These are phyloP conservation scores for Melanotaenia parkinsoni DNA, from an alignment of 2,797 vertebrate genomes.

Conservation along the genomic window DNA sequence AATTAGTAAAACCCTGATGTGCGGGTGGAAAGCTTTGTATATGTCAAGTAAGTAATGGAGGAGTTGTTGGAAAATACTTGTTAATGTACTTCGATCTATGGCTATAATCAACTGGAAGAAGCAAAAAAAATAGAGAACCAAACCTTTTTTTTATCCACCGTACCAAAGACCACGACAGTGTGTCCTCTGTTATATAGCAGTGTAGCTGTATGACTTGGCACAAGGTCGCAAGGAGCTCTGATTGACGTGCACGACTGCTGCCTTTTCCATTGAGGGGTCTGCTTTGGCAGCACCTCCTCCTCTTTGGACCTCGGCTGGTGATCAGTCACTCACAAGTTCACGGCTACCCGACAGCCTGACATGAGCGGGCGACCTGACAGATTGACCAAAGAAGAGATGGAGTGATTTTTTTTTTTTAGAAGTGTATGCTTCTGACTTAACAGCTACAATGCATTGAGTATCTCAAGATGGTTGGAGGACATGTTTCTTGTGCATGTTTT, in stretches of 20 bases:
- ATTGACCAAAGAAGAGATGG: constrained; percentile 64
- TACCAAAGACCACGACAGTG: background rate
- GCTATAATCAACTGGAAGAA: background rate
- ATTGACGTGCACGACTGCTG: constrained; percentile 65
- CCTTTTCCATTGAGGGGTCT: constrained; percentile 54
- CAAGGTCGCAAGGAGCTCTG: constrained; percentile 70
- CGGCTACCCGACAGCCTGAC: constrained; percentile 63
- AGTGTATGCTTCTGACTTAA: constrained; percentile 50
- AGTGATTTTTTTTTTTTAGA: constrained; percentile 38
- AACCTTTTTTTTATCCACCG: background rate
- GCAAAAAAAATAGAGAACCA: background rate
- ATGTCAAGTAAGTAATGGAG: background rate
- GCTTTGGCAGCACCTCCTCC: constrained; percentile 65
- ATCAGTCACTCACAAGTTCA: constrained; percentile 74
- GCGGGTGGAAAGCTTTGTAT: background rate
- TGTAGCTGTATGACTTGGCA: constrained; percentile 55
- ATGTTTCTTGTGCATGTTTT: background rate
- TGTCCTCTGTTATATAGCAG: constrained; percentile 20
- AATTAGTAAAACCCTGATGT: background rate
- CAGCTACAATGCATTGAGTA: constrained; percentile 3
- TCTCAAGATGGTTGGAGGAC: background rate
- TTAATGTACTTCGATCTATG: background rate
- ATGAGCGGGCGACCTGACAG: constrained; percentile 66
- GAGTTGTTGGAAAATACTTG: background rate
- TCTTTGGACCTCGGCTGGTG: constrained; percentile 50